Conservation (phyloP, 2,888 invertebrate species). For the Leucophenga montana region DNA sequence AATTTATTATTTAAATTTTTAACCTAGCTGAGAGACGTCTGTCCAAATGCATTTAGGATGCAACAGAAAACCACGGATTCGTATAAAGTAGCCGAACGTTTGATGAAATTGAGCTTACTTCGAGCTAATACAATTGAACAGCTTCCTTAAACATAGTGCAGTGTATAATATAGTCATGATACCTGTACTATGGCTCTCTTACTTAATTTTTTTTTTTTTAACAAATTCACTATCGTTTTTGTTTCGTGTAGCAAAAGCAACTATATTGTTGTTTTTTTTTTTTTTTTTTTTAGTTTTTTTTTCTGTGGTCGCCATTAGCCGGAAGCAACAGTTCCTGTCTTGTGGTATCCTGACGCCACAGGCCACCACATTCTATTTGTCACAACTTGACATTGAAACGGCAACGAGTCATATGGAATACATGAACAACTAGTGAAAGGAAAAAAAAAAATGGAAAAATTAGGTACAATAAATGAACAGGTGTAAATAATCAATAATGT, state of each 20-base stretch:
- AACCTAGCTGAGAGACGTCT: too few species aligned
- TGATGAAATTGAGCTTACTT: too few species aligned
- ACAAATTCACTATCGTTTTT: background rate
- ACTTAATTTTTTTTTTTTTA: too few species aligned
- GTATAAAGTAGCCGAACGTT: too few species aligned
- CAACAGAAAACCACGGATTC: too few species aligned
- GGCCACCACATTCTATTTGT: background rate
- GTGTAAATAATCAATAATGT: conserved; percentile 25
- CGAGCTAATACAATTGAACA: too few species aligned
- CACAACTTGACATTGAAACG: conserved; percentile 17
- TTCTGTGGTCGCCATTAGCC: background rate
- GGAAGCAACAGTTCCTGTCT: conserved; percentile 18
- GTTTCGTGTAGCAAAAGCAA: background rate
- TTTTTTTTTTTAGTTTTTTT: background rate
- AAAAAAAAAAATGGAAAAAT: background rate
- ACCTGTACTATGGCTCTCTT: too few species aligned
- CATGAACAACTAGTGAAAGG: background rate
- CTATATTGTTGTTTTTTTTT: background rate
- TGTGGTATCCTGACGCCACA: background rate
- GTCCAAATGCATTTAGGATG: too few species aligned
- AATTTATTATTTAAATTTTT: too few species aligned
- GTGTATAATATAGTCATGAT: too few species aligned
- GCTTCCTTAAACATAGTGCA: too few species aligned
- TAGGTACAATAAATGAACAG: background rate
- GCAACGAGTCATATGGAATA: background rate